phyloP scores from a whole-genome alignment of 1,140 invertebrate species.

The Drosophila pachea region DNA sequence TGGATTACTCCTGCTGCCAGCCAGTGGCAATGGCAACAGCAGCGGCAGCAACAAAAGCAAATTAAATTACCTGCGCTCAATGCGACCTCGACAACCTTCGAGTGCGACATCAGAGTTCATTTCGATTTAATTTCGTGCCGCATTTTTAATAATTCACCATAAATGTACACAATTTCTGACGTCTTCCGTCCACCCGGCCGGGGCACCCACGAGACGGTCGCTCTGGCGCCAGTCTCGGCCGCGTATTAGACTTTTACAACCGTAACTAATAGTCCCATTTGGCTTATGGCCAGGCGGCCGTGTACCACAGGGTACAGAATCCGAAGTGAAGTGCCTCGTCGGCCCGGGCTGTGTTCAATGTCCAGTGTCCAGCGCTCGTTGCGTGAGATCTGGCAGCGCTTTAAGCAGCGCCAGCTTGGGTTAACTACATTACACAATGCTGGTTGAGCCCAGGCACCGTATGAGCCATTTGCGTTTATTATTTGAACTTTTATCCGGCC shows the following conservation, averaged over 20 bases:
- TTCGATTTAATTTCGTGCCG: conserved; percentile 65
- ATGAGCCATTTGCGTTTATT: conserved; percentile 78
- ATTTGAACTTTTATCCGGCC: conserved; percentile 77
- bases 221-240: conserved; percentile 61
- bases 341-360: background rate
- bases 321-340: conserved; percentile 9
- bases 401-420: conserved; percentile 53
- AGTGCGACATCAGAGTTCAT: conserved; percentile 53
- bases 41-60: conserved; percentile 25
- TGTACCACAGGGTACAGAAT: conserved; percentile 7
- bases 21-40: background rate
- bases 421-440: conserved; percentile 72
- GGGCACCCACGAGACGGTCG: conserved; percentile 27
- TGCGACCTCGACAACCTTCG: conserved; percentile 1
- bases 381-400: background rate
- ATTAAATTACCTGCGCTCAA: conserved; percentile 72
- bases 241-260: conserved; percentile 78
- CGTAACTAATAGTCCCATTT: conserved; percentile 78
- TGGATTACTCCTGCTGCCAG: conserved; percentile 58
- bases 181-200: conserved; percentile 19
- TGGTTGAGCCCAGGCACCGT: conserved; percentile 49
- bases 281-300: conserved; percentile 67
- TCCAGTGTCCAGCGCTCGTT: conserved; percentile 13
- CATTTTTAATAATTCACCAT: conserved; percentile 78
- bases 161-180: conserved; percentile 61